A percentile compares a stretch with the other conserved stretches of the same genome.
phyloP scores from a whole-genome alignment of 2,113 vertebrate genomes.

The Pantherophis guttatus region DNA sequence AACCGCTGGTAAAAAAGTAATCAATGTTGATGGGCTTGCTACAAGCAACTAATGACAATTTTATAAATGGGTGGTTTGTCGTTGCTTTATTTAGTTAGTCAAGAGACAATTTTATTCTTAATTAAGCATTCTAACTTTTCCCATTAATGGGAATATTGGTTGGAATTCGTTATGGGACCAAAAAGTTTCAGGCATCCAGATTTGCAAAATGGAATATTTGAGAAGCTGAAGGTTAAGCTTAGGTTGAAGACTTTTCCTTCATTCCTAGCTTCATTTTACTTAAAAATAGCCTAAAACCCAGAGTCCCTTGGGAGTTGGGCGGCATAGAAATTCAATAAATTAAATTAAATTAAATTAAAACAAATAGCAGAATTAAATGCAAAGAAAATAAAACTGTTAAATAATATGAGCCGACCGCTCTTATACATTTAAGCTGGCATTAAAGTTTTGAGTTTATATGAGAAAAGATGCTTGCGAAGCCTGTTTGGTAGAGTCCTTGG shows the following conservation, averaged over 20 bases:
- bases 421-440: background rate
- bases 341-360: too few relatives aligned
- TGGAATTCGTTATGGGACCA: background rate
- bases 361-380: background rate
- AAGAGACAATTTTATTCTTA: background rate
- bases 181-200: background rate
- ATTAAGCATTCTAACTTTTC: conserved; percentile 11
- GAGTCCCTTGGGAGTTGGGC: too few relatives aligned
- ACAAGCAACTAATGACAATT: background rate
- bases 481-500: background rate
- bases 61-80: background rate
- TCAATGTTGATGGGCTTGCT: conserved; percentile 2
- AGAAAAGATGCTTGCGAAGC: background rate
- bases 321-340: too few relatives aligned
- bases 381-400: background rate
- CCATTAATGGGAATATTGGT: background rate
- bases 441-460: background rate
- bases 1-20: conserved; percentile 1
- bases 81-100: background rate
- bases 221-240: background rate
- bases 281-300: background rate
- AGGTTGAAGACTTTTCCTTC: background rate
- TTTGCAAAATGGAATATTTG: background rate
- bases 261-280: background rate
- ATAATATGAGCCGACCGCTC: background rate